Conservation (phyloP, 1,140 invertebrate species). For the Linepithema humile region DNA sequence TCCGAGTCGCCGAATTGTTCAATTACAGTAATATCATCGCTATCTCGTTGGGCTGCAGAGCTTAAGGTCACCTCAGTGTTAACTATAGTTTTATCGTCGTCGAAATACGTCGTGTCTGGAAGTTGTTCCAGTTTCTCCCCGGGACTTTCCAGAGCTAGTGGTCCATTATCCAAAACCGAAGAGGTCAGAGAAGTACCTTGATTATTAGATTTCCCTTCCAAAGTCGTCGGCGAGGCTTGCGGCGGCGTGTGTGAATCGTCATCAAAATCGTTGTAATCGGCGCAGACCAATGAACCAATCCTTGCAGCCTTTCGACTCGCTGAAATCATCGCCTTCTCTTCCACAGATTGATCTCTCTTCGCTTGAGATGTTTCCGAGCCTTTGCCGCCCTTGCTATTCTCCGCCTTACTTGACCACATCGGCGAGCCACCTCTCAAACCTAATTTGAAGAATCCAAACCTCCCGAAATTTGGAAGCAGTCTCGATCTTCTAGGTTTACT, state of each 20-base stretch:
- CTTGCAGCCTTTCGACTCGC: constrained; percentile 84
- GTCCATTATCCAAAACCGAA: constrained; percentile 70
- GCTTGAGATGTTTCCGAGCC: constrained; percentile 80
- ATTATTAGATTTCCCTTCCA: constrained; percentile 70
- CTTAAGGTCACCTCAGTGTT: constrained; percentile 86
- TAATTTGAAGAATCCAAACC: constrained; percentile 86
- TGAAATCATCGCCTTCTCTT: constrained; percentile 83
- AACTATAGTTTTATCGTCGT: constrained; percentile 86
- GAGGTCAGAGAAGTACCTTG: constrained; percentile 57
- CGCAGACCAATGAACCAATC: constrained; percentile 86
- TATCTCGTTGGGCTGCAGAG: constrained; percentile 85
- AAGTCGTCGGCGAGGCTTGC: constrained; percentile 84
- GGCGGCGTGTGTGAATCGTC: constrained; percentile 87
- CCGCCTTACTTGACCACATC: constrained; percentile 86
- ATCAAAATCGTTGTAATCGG: constrained; percentile 88
- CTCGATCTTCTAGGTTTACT: constrained; percentile 85
- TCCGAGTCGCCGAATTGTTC: constrained; percentile 85
- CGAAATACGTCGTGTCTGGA: constrained; percentile 86
- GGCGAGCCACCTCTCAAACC: constrained; percentile 90
- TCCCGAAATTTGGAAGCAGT: constrained; percentile 83
- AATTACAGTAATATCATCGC: constrained; percentile 86
- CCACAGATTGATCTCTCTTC: constrained; percentile 49
- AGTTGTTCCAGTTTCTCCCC: constrained; percentile 79
- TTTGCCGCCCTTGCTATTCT: constrained; percentile 80
- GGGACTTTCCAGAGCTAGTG: constrained; percentile 75